Conservation (phyloP, 2,888 invertebrate genomes). For the Tillus elongatus region DNA sequence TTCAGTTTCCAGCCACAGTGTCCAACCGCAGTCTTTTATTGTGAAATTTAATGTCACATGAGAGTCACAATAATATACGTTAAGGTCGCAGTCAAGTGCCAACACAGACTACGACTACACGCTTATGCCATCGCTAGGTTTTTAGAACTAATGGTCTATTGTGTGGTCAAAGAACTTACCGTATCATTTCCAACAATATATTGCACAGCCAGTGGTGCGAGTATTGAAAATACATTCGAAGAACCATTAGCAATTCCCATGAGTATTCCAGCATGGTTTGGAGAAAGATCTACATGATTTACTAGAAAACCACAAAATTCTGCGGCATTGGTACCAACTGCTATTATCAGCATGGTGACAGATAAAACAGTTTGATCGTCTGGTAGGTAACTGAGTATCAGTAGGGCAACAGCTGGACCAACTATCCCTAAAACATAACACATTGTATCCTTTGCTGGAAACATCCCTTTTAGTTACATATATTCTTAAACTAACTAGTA, state of each 20-base stretch:
- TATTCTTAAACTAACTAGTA: too few relatives aligned
- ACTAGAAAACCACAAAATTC: slow-evolving; percentile 67
- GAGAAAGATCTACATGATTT: slow-evolving; percentile 77
- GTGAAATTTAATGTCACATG: too few relatives aligned
- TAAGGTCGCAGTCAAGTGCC: too few relatives aligned
- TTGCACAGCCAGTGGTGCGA: slow-evolving; percentile 68
- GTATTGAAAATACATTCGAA: slow-evolving; percentile 69
- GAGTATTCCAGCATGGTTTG: slow-evolving; percentile 72
- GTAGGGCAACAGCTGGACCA: slow-evolving; percentile 58
- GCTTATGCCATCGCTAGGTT: too few relatives aligned
- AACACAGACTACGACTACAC: too few relatives aligned
- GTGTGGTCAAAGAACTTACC: slow-evolving; percentile 50
- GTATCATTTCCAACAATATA: slow-evolving; percentile 56
- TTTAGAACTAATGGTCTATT: too few relatives aligned
- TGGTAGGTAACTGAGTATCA: slow-evolving; percentile 48
- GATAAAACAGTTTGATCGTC: slow-evolving; percentile 50
- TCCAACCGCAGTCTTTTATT: too few relatives aligned
- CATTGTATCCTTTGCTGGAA: slow-evolving; percentile 27
- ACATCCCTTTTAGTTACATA: too few relatives aligned
- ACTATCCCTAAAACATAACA: slow-evolving; percentile 40
- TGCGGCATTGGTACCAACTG: slow-evolving; percentile 67
- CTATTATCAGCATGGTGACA: slow-evolving; percentile 56
- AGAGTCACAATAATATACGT: too few relatives aligned
- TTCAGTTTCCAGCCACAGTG: too few relatives aligned
- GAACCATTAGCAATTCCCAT: slow-evolving; percentile 79